Base-by-base conservation (phyloP, 37 sponge, comb jelly and placozoan species). In the Halisarca cf. caerulea region DNA sequence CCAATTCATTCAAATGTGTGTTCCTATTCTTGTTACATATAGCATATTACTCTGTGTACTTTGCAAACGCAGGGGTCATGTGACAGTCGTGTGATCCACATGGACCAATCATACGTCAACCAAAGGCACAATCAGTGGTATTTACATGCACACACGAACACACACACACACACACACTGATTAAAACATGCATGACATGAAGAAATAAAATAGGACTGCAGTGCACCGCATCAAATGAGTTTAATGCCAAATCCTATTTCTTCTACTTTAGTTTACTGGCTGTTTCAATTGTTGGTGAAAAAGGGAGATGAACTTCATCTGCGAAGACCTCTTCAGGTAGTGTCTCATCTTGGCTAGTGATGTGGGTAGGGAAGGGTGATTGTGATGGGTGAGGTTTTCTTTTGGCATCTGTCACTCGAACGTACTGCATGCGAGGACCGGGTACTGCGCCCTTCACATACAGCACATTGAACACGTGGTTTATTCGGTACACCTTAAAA, bases 401-500 rank as follows among this genome's bases (percentile, higher is more conserved):
- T 23, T 28, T 84, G 54, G 94, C 91, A 82, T 95, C 95, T 53
- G 88, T 92, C 57, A 95, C 80, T 39, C 91, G 75, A 11, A 95
- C 88, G 45, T 82, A 86, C 44, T 80, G 81, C 28, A 64, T 84
- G 23, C 81, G 80, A 41, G 80, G 86, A 0, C 97, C 97, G 8
- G 97, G 92, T 2, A 96, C 92, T 35, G 89, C 84, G 2, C 97
- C 97, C 11, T 82, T 71, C 41, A 96, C 95, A 78, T 96, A 96
- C 36, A 96, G 66, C 39, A 96, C 88, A 62, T 89, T 82, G 55
- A 83, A 94, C 39, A 37, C 53, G 32, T 86, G 72, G 83, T 96
- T 96, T 51, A 96, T 89, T 0, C 97, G 90, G 36, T 59, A 80
- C 14, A 96, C 88, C 94, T 94, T 53, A 11, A 64, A 28, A 8